phyloP scores from a whole-genome alignment of 1,140 invertebrate species.

The fruit fly (Drosophila melanogaster) region Release_6_plus_ISO1_MT NT_037436.4:18441001-18441500 shows the following conservation, averaged over 20 bases:
- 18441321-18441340: conserved; percentile 27
- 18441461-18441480: conserved; percentile 55
- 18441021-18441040: conserved; percentile 22
- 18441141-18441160: conserved; percentile 70
- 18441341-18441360: conserved; percentile 80
- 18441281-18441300: conserved; percentile 1
- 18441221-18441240: conserved; percentile 53
- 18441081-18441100: conserved; percentile 79
- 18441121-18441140: conserved; percentile 43
- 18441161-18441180: conserved; percentile 34
- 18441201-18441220: conserved; percentile 64
- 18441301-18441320: conserved; percentile 39
- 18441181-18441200: conserved; percentile 55
- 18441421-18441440: conserved; percentile 74
- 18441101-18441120: conserved; percentile 75
- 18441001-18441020: conserved; percentile 39
- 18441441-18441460: conserved; percentile 82
- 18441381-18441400: conserved; percentile 83
- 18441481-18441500: conserved; percentile 33
- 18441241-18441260: conserved; percentile 78
- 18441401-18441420: conserved; percentile 83
- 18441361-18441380: conserved; percentile 83
- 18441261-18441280: conserved; percentile 46
- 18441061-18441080: conserved; percentile 83
- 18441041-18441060: conserved; percentile 61